Percentiles rank a stretch among this genome's conserved stretches.
phyloP scores from a whole-genome alignment of 1,140 invertebrate species.

The Drosophila melanogaster region DNA sequence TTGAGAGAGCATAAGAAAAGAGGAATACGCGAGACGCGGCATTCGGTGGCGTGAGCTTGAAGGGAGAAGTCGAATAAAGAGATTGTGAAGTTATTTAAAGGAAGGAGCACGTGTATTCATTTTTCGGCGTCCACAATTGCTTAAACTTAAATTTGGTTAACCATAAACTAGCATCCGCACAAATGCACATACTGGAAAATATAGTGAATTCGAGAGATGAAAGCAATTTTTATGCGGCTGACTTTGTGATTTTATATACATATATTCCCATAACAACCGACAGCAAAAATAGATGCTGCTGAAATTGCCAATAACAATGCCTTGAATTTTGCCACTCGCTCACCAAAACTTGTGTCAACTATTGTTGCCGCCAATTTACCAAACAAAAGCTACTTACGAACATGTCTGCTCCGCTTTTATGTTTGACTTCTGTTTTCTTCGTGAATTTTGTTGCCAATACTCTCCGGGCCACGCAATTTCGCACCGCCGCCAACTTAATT shows the following conservation, averaged over 20 bases:
- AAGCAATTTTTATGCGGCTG: conserved; percentile 34
- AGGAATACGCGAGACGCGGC: too few species aligned
- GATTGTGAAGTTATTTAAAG: too few species aligned
- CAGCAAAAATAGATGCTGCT: conserved; percentile 11
- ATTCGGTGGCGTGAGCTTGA: too few species aligned
- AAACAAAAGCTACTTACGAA: conserved; percentile 53
- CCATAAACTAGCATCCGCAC: conserved; percentile 8
- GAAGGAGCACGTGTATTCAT: too few species aligned
- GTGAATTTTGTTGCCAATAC: conserved; percentile 40
- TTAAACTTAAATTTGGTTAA: conserved; percentile 14
- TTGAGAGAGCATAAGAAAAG: too few species aligned
- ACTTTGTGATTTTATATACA: conserved; percentile 48
- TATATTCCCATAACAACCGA: conserved; percentile 47
- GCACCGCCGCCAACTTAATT: conserved; percentile 63
- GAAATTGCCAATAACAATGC: conserved; percentile 54
- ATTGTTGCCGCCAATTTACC: conserved; percentile 54
- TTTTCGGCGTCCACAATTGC: too few species aligned
- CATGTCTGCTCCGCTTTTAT: conserved; percentile 31
- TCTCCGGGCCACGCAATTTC: conserved; percentile 45
- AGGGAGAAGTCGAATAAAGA: too few species aligned
- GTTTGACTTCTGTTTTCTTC: conserved; percentile 10
- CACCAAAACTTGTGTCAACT: conserved; percentile 44
- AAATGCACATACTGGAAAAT: background rate
- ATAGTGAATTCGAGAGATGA: conserved; percentile 28
- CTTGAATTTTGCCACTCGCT: conserved; percentile 44